Evolutionary conservation across 2,888 invertebrate species (phyloP).

Genomic region (Sabatieria punctata): DNA sequence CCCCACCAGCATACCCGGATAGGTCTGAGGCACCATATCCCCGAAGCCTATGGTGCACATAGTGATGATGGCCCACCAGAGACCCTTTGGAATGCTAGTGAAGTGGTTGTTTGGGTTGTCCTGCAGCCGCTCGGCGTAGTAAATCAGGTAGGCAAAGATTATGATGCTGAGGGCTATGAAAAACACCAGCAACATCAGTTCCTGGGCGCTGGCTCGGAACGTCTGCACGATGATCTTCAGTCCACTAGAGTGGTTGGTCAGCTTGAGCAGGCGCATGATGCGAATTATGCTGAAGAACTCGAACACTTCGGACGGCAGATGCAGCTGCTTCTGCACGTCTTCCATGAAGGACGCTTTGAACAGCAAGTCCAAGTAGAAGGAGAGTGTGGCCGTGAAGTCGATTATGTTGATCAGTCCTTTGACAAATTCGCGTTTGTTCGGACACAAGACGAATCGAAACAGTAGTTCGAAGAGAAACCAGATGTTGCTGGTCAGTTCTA

Average conservation of each 20-base stretch:
- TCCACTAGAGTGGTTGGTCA: constrained; percentile 37
- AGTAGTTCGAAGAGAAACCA: constrained; percentile 89
- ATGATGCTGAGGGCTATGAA: constrained; percentile 81
- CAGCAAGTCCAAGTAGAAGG: constrained; percentile 91
- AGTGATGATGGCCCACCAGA: constrained; percentile 36
- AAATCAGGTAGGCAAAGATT: constrained; percentile 68
- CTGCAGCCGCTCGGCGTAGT: constrained; percentile 29
- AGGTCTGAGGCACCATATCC: constrained; percentile 20
- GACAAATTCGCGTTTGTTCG: constrained; percentile 57
- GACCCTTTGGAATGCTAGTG: constrained; percentile 33
- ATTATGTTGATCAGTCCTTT: constrained; percentile 94
- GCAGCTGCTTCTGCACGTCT: background rate
- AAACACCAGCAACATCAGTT: constrained; percentile 75
- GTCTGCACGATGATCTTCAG: constrained; percentile 36
- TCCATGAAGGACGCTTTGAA: constrained; percentile 51
- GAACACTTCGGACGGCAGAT: constrained; percentile 16
- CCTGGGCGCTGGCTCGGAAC: constrained; percentile 45
- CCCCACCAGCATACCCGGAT: constrained; percentile 24
- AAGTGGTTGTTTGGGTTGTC: constrained; percentile 27
- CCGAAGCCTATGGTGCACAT: background rate
- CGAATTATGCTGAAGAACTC: constrained; percentile 36
- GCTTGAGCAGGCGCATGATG: constrained; percentile 36
- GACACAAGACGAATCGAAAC: constrained; percentile 67
- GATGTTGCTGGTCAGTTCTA: constrained; percentile 78
- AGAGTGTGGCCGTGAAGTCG: constrained; percentile 94